Evolutionary conservation across 2,797 vertebrate genomes (phyloP), one percentile per base, ranked within the genome.

Genomic region (Dromococcyx pavoninus): DNA sequence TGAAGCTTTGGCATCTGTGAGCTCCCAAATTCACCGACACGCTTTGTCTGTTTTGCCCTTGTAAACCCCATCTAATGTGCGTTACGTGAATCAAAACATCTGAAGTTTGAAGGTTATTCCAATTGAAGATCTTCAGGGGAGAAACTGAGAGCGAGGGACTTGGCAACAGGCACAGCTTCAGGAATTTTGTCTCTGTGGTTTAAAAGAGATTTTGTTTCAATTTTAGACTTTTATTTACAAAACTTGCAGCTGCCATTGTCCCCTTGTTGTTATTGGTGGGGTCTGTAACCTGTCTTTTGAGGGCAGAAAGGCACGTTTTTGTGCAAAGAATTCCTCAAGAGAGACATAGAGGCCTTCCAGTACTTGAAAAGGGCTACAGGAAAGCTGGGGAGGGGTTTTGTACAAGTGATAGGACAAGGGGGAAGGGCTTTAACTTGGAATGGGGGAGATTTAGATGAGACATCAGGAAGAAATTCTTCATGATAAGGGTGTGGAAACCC

Each of bases 261-360:
- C 43, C 30, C 6, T 56, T 8, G 1, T 4, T 30, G 6, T 56
- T 8, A 1, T 4, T 0, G 0, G 15, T 15, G 50, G 7, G 28
- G 10, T 82, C 19, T 48, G n/a, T 28, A 5, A 18, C 5, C 13
- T 33, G 19, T 67, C 51, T 22, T 48, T 65, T 2, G 11, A 24
- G 33, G 30, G 2, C 27, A 11, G 54, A 43, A 54, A 1, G 3
- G 50, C 46, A 32, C 35, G 0, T 60, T 58, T 60, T 71, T 50
- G 41, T 67, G 53, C 18, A 21, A 10, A 12, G 41, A 72, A 21
- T n/a, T n/a, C n/a, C n/a, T n/a, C n/a, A n/a, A n/a, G n/a, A n/a
- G n/a, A n/a, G n/a, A n/a, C n/a, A n/a, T n/a, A n/a, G n/a, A n/a
- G n/a, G n/a, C n/a, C n/a, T n/a, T n/a, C n/a, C n/a, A n/a, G n/a